Evolutionary conservation across 2,113 vertebrate genomes (phyloP).

Genomic region (Anas platyrhynchos): DNA sequence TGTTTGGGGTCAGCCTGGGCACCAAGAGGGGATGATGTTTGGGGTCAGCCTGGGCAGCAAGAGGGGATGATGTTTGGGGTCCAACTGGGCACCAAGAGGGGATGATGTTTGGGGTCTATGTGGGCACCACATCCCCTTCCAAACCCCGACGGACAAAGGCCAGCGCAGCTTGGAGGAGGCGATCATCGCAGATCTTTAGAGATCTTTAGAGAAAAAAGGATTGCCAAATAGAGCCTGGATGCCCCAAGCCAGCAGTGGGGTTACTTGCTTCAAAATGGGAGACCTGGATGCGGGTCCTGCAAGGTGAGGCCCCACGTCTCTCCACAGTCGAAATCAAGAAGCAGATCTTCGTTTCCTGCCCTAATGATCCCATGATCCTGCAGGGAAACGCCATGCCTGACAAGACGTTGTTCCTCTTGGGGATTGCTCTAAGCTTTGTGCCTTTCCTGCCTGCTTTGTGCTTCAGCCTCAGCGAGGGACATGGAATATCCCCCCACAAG

Average conservation of each 20-base stretch:
- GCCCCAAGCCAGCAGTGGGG: background rate
- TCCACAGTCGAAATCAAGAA: background rate
- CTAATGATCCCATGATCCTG: background rate
- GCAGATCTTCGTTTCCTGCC: background rate
- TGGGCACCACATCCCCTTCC: rapidly evolving
- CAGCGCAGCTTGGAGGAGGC: background rate
- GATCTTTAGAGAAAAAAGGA: background rate
- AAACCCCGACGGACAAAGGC: background rate
- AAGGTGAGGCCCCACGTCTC: background rate
- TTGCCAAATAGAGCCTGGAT: background rate
- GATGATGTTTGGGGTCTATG: rapidly evolving
- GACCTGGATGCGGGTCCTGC: background rate
- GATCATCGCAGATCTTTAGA: rapidly evolving
- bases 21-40: too few relatives aligned
- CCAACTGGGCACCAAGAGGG: too few relatives aligned
- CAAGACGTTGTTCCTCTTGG: background rate
- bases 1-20: too few relatives aligned
- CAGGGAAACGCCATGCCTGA: background rate
- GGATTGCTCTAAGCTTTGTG: background rate
- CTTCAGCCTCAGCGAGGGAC: background rate
- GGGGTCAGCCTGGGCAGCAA: too few relatives aligned
- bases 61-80: background rate
- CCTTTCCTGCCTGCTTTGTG: background rate
- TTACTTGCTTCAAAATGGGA: background rate
- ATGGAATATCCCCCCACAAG: background rate